These are phyloP conservation scores for Chrysocyon brachyurus DNA, from an alignment of 2,797 vertebrate genomes.

Conservation along the genomic window DNA sequence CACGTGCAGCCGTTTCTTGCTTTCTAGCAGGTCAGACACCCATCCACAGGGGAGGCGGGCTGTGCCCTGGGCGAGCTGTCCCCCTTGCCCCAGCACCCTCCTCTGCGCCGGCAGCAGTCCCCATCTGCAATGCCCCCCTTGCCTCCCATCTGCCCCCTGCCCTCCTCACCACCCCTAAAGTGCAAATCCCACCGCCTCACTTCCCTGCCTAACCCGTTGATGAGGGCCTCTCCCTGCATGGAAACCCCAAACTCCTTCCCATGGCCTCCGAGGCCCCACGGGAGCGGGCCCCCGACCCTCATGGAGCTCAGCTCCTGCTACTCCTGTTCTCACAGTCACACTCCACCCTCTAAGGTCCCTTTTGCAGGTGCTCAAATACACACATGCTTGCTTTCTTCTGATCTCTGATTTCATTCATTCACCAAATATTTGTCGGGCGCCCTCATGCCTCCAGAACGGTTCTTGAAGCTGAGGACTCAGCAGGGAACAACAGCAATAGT, in stretches of 20 bases:
- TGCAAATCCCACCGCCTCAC: not conserved
- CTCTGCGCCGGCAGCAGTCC: not conserved
- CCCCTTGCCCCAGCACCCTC: not conserved
- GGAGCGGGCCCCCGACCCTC: not conserved
- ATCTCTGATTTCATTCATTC: not conserved
- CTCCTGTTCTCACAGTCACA: not conserved
- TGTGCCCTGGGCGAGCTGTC: not conserved
- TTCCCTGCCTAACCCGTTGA: not conserved
- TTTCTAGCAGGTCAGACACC: no score
- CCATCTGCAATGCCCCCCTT: fast-evolving
- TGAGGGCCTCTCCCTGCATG: not conserved
- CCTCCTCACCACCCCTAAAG: not conserved
- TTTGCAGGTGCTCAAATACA: not conserved
- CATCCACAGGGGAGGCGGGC: no score
- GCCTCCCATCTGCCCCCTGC: not conserved
- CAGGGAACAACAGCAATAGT: not conserved
- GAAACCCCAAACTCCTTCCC: not conserved
- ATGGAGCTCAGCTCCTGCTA: not conserved
- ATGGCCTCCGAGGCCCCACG: fast-evolving
- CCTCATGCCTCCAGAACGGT: not conserved
- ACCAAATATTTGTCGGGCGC: not conserved
- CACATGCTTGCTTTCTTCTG: not conserved
- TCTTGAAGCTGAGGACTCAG: not conserved
- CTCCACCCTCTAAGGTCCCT: not conserved
- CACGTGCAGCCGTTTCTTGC: not conserved